phyloP scores from a whole-genome alignment of 1,140 invertebrate genomes.

The Drosophila paulistorum region DNA sequence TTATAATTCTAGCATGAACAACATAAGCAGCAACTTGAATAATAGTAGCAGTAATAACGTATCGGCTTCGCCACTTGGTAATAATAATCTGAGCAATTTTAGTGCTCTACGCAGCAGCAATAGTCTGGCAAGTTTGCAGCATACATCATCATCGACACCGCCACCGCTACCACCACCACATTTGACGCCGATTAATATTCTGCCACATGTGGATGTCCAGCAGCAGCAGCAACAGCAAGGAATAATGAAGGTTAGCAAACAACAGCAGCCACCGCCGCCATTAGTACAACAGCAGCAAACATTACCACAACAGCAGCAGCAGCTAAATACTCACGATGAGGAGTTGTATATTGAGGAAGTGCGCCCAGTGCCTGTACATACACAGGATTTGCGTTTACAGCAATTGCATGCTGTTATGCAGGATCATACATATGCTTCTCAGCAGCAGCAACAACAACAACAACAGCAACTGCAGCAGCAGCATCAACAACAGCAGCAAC shows the following conservation, averaged over 20 bases:
- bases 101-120: slow-evolving; percentile 29
- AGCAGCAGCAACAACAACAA: slow-evolving; percentile 84
- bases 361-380: slow-evolving; percentile 77
- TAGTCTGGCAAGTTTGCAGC: slow-evolving; percentile 23
- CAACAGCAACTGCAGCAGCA: slow-evolving; percentile 36
- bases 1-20: slow-evolving; percentile 29
- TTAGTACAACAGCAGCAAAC: slow-evolving; percentile 21
- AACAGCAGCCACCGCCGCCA: slow-evolving; percentile 2
- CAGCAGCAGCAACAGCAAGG: slow-evolving; percentile 10
- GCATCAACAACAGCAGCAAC: not conserved
- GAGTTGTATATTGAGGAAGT: slow-evolving; percentile 82
- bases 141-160: slow-evolving; percentile 8
- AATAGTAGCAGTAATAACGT: slow-evolving; percentile 23
- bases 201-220: slow-evolving; percentile 30
- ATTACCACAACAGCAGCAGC: slow-evolving; percentile 41
- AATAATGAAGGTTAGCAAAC: slow-evolving; percentile 23
- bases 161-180: slow-evolving; percentile 25
- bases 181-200: slow-evolving; percentile 36
- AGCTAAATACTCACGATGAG: slow-evolving; percentile 61
- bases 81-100: slow-evolving; percentile 30
- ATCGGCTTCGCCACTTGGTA: not conserved
- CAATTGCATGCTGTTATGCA: slow-evolving; percentile 87
- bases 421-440: slow-evolving; percentile 91
- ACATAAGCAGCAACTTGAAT: slow-evolving; percentile 26
- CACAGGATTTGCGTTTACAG: slow-evolving; percentile 83